Base-by-base conservation (phyloP, 2,888 invertebrate species). In the Plagiodera versicolora region DNA sequence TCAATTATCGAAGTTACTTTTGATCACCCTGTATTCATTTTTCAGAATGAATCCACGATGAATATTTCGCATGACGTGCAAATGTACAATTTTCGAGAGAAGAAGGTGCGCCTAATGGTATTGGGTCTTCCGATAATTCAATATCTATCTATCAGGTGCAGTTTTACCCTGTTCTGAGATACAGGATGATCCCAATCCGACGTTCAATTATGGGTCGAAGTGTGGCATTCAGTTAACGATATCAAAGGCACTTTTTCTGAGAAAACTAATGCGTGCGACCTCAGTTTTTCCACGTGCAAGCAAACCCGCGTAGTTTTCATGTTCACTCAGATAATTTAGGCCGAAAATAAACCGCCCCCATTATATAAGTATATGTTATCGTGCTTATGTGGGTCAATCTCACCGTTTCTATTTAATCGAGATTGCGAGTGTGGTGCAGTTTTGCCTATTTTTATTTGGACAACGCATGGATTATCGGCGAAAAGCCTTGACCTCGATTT, bases 41-140 rank as follows among this genome's bases (percentile, higher is more conserved):
- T n/a, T 53, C 45, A 20, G 44, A 24, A 53, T 53, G 28, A 53
- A 53, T 24, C 44, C 53, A 24, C 39, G 14, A 39, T 28, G 20
- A 24, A 53, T 46, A 47, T 46, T 48, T 50, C 48, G 56, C 56
- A 56, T 48, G 48, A 48, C 39, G 46, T 30, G 56, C 11, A 18
- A 32, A n/a, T 14, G 16, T 48, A 44, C 53, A 44, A 53, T 53
- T 53, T 53, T 53, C 44, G 14, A 14, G 39, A n/a, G 39, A 14
- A 39, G 4, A 24, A 53, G 53, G 53, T 53, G 53, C 44, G 53
- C 44, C 53, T 53, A 53, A 53, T 53, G 53, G 53, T 53, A 53
- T 53, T 53, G 53, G 53, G 44, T 53, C 20, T 53, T 53, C 53
- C 53, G n/a, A 10, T n/a, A 14, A 39, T 44, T 53, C 4, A 45